Base-by-base conservation (phyloP, 2,113 vertebrate species). In the Dipodomys merriami region DNA sequence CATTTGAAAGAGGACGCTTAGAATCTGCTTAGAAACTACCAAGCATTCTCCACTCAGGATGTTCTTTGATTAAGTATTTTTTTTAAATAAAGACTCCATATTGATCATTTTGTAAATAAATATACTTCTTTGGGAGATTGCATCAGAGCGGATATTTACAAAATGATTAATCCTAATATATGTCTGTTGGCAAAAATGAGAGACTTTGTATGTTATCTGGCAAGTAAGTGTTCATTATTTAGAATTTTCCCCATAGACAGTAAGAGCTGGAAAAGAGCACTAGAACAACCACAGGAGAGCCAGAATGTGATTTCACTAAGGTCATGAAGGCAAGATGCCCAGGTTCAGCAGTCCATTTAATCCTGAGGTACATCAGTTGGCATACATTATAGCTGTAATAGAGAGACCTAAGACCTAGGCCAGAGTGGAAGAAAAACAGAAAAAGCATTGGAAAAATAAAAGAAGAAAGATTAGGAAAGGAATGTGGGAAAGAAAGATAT, bases 91-190 rank as follows among this genome's bases (percentile, higher is more conserved):
- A 16, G 72, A 77, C 84, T 85, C 46, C 39, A 18, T 76, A 35
- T 65, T 91, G 89, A 65, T 93, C 49, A 60, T 91, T 92, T 89
- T n/a, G 80, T 80, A 93, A 90, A 39, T 72, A 64, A 39, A 64
- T 83, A 35, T 68, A 74, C 12, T 91, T 94, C 91, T 92, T 93
- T 84, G 87, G 83, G 86, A 64, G 57, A 93, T 92, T 96, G 27
- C 46, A 76, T 95, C 68, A 71, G 9, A 25, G 67, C 94, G 89
- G 44, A 16, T 93, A 90, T 91, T 93, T 92, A 79, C 68, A 88
- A 92, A 93, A 76, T 77, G 84, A 95, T 91, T 92, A 62, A 96
- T 94, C 33, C 88, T 92, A 95, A 78, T 93, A 62, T 33, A 86
- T 88, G 68, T 95, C 62, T 91, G 19, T 94, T 87, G 73, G 72